A percentile compares a stretch with the other conserved stretches of the same genome.
phyloP scores from a whole-genome alignment of 2,797 vertebrate genomes.

The Ctenopoma multispine region DNA sequence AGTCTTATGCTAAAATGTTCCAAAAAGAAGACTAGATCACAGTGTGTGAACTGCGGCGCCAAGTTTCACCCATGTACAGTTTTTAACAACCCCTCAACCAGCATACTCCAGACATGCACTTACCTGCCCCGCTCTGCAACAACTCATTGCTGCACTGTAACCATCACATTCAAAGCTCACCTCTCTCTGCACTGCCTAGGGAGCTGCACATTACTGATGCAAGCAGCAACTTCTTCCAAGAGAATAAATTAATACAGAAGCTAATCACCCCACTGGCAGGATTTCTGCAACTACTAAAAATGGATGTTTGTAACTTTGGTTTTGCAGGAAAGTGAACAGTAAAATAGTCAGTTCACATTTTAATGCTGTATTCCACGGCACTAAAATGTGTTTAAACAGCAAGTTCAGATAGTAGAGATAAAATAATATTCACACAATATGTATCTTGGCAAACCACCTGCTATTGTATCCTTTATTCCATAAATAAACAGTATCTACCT shows the following conservation, averaged over 20 bases:
- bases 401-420: not conserved
- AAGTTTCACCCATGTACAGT: constrained; percentile 71
- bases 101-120: constrained; percentile 84
- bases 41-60: constrained; percentile 35
- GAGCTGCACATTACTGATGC: constrained; percentile 62
- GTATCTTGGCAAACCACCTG: constrained; percentile 4
- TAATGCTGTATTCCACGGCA: not conserved
- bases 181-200: constrained; percentile 44
- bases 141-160: constrained; percentile 74
- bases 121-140: constrained; percentile 83
- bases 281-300: constrained; percentile 15
- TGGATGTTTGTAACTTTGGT: constrained; percentile 10
- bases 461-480: not conserved
- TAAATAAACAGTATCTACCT: constrained; percentile 14
- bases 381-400: not conserved
- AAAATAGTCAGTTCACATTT: constrained; percentile 9
- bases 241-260: constrained; percentile 53
- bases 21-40: constrained; percentile 1
- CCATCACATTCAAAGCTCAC: constrained; percentile 61
- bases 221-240: constrained; percentile 56
- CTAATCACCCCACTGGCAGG: constrained; percentile 19
- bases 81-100: constrained; percentile 75
- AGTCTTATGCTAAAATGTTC: constrained; percentile 37
- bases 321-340: not conserved
- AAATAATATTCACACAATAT: constrained; percentile 2